Evolutionary conservation across 1,140 invertebrate genomes (phyloP).

Genomic region (Caerostris darwini): DNA sequence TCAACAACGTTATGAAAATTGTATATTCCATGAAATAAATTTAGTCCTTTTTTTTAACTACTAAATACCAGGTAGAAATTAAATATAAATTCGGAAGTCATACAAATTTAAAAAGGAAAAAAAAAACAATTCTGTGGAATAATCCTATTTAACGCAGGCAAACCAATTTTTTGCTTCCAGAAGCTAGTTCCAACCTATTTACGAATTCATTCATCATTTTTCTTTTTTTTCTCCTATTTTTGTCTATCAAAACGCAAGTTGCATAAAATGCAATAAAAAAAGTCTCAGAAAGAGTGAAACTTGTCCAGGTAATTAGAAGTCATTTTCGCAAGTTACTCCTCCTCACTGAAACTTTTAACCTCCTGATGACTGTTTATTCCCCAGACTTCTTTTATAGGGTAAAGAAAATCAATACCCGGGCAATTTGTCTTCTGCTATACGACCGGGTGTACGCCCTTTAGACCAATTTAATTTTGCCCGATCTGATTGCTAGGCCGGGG

Average conservation of each 20-base stretch:
- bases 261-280: conserved; percentile 14
- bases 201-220: background rate
- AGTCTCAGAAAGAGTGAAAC: background rate
- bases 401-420: conserved; percentile 50
- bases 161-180: too few species aligned
- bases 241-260: background rate
- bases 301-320: conserved; percentile 66
- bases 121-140: too few species aligned
- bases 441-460: conserved; percentile 75
- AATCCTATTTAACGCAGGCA: too few species aligned
- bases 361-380: conserved; percentile 73
- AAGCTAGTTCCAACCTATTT: too few species aligned
- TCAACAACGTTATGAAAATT: too few species aligned
- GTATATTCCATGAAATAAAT: too few species aligned
- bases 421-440: conserved; percentile 70
- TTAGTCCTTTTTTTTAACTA: too few species aligned
- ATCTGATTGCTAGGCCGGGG: conserved; percentile 74
- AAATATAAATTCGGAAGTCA: too few species aligned
- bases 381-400: conserved; percentile 47
- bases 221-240: background rate
- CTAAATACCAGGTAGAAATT: too few species aligned
- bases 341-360: conserved; percentile 18
- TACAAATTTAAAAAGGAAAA: too few species aligned
- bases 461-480: conserved; percentile 78
- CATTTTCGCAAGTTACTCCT: conserved; percentile 47